Evolutionary conservation across 2,797 vertebrate genomes (phyloP).

Genomic region (Setipinna tenuifilis): DNA sequence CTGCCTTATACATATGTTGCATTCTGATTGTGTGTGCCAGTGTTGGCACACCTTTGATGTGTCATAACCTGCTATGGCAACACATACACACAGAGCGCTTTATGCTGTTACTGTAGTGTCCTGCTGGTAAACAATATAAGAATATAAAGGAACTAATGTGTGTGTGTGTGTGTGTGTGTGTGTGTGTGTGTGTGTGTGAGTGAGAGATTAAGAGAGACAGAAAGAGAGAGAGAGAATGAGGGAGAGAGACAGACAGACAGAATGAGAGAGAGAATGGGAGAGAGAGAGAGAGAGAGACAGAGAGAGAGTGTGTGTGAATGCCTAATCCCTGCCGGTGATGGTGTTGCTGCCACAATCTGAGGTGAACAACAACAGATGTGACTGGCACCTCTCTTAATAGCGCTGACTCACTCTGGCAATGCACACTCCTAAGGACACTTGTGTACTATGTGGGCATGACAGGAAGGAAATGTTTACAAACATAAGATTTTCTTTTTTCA

Average conservation of each 20-base stretch:
- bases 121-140: no score
- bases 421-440: neutral
- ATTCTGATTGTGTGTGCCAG: no score
- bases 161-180: conserved; percentile 2
- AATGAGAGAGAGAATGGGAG: no score
- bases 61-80: no score
- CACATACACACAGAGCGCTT: no score
- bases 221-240: no score
- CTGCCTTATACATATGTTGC: no score
- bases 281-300: no score
- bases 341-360: neutral
- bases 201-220: no score
- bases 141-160: neutral
- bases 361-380: neutral
- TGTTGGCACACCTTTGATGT: no score
- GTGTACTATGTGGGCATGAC: no score
- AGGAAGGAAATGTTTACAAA: neutral
- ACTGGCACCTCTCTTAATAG: neutral
- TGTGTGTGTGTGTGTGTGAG: neutral
- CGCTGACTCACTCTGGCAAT: neutral
- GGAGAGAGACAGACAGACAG: neutral
- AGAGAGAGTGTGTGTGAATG: neutral
- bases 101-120: no score
- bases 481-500: neutral
- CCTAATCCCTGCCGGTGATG: neutral